Conservation (phyloP, 2,113 vertebrate genomes). For the Pardalotus punctatus region DNA sequence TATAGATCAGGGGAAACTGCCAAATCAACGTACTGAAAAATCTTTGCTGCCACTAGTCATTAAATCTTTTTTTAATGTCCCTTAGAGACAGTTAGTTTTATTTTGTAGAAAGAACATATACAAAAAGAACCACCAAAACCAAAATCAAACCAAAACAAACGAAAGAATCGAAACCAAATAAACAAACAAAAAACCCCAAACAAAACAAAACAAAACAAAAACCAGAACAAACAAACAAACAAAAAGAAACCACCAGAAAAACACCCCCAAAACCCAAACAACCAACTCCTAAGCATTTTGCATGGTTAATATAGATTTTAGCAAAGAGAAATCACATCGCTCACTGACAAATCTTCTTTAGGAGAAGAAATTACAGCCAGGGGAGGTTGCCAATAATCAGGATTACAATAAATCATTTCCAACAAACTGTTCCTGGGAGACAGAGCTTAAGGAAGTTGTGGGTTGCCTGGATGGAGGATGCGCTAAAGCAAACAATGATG, state of each 20-base stretch:
- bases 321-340: not conserved
- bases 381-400: not conserved
- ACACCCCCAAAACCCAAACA: not conserved
- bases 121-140: not conserved
- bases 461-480: not conserved
- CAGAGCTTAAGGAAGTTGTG: not conserved
- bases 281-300: not conserved
- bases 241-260: not conserved
- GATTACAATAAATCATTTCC: conserved; percentile 1
- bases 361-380: not conserved
- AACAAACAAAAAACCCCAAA: too few relatives aligned
- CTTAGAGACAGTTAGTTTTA: not conserved
- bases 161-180: too few relatives aligned
- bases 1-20: not conserved
- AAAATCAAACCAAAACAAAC: too few relatives aligned
- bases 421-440: not conserved
- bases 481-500: conserved; percentile 40
- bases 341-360: not conserved
- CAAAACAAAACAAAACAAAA: too few relatives aligned
- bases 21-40: not conserved
- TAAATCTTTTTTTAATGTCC: not conserved
- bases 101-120: not conserved
- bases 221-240: not conserved
- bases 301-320: not conserved
- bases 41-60: not conserved